A percentile compares a stretch with the other conserved stretches of the same genome.
Evolutionary conservation across 2,113 vertebrate genomes (phyloP).

Genomic region (Stigmatopora nigra): DNA sequence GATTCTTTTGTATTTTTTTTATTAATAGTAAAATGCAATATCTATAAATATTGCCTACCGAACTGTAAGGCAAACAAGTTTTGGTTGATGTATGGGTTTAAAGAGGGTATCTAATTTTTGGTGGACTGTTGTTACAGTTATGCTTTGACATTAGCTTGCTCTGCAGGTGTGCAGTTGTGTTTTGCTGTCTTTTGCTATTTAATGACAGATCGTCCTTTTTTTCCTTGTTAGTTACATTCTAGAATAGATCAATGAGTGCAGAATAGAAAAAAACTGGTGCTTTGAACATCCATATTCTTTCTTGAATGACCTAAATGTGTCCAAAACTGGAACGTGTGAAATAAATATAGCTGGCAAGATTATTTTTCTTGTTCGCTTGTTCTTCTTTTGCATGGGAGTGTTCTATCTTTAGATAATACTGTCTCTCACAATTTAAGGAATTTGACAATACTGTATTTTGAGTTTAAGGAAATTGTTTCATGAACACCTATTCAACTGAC

Average conservation of each 20-base stretch:
- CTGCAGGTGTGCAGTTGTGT: slow-evolving; percentile 11
- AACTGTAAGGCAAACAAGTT: no score
- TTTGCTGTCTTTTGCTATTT: neutral
- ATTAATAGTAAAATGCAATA: no score
- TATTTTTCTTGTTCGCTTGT: neutral
- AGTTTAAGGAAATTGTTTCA: neutral
- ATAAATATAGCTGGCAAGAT: neutral
- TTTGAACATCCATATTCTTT: slow-evolving; percentile 8
- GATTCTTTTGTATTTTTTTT: no score
- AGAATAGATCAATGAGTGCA: neutral
- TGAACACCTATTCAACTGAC: neutral
- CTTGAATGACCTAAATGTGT: slow-evolving; percentile 7
- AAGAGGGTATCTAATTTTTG: no score
- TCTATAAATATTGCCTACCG: no score
- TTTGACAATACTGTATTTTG: neutral
- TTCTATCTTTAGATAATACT: neutral
- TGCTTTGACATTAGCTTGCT: slow-evolving; percentile 7
- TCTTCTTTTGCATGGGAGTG: neutral
- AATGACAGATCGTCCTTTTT: neutral
- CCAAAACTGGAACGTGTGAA: slow-evolving; percentile 4
- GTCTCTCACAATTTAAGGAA: neutral
- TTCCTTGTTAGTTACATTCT: neutral
- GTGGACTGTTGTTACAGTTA: neutral
- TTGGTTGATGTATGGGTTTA: no score
- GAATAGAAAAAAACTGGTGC: neutral